Base-by-base conservation (phyloP, 1,140 invertebrate species). In the Tetramorium simillimum region DNA sequence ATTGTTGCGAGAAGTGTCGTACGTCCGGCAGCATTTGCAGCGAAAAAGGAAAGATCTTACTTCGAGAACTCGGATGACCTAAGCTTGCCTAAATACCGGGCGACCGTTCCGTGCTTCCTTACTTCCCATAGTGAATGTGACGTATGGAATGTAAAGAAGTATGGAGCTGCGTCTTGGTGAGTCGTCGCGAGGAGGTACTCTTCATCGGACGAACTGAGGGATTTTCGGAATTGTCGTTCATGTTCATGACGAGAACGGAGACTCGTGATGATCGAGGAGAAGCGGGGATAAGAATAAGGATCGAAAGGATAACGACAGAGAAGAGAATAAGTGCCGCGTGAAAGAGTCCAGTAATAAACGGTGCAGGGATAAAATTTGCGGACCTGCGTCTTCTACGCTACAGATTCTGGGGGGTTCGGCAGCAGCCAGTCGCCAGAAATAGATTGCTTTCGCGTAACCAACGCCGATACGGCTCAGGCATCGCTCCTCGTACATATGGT, bases 121-220 rank as follows among this genome's bases (percentile, higher is more conserved):
- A 98, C 97, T 98, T 98, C 98, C 98, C 98, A 98, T 98, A 98
- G 97, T 97, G 95, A 95, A 96, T 96, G 96, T 96, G 94, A 96
- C 96, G 94, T 98, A 98, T 98, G 98, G 98, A 98, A 98, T 98
- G 98, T 98, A 98, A 98, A 98, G 98, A 98, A 98, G 98, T 98
- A 98, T 98, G 98, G 97, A 98, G 97, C 97, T 95, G 95, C 95
- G 95, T 95, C 92, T 92, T 91, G 94, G 94, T 88, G 76, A 67
- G 60, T 62, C 88, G 63, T 69, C 89, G 86, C 24, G 87, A 80
- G 77, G 37, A 28, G 51, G 18, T 56, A 37, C 7, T 18, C n/a
- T n/a, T 33, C 24, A 40, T 43, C 21, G 67, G n/a, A 40, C 24
- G n/a, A 58, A 12, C 62, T 33, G 18, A 16, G n/a, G 16, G n/a